These are phyloP conservation scores for Pluvianellus socialis DNA, from an alignment of 2,113 vertebrate genomes.

Conservation along the genomic window DNA sequence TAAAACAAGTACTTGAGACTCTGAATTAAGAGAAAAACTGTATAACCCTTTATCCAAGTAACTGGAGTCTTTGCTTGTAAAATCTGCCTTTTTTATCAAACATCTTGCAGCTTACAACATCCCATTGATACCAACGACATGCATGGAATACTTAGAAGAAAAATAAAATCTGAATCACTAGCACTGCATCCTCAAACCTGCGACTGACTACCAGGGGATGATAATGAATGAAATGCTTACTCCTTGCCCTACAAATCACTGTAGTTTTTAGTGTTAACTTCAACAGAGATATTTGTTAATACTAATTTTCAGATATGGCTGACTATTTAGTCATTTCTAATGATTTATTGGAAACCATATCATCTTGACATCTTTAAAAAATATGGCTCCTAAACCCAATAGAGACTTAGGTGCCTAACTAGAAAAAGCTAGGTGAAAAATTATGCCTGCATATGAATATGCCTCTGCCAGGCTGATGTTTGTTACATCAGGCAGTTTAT, in stretches of 20 bases:
- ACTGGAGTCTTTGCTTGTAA: not conserved
- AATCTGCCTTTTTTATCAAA: conserved; percentile 2
- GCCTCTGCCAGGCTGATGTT: not conserved
- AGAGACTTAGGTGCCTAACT: not conserved
- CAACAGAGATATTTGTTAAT: not conserved
- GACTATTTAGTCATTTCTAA: not conserved
- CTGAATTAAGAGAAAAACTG: not conserved
- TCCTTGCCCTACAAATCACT: not conserved
- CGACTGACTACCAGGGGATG: not conserved
- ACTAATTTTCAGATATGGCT: not conserved
- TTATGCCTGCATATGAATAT: not conserved
- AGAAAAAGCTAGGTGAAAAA: not conserved
- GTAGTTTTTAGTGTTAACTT: not conserved
- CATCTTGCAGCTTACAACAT: not conserved
- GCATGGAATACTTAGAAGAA: not conserved
- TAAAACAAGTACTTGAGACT: not conserved
- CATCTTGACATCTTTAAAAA: not conserved
- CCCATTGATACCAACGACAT: not conserved
- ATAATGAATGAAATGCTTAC: not conserved
- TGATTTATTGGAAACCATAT: not conserved
- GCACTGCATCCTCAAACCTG: not conserved
- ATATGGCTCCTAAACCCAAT: not conserved
- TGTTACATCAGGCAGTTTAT: conserved; percentile 27
- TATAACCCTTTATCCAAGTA: not conserved
- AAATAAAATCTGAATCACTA: not conserved